phyloP scores from a whole-genome alignment of 2,797 vertebrate genomes.

The Euthynnus affinis region DNA sequence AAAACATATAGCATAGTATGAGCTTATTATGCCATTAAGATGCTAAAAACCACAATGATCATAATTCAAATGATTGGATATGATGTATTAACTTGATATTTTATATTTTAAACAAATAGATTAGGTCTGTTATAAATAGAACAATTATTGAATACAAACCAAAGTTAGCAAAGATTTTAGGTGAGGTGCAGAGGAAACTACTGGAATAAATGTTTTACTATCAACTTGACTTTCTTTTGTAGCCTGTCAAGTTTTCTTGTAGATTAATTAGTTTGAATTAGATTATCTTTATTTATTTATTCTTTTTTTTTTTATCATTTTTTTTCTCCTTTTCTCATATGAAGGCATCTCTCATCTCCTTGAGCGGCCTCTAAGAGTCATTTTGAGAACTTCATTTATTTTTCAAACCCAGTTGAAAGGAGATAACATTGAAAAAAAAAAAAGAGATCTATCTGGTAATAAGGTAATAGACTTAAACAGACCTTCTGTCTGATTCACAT shows the following conservation, averaged over 20 bases:
- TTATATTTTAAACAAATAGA: not conserved
- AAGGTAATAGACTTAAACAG: not conserved
- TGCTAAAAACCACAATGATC: not conserved
- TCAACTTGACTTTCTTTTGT: too few relatives aligned
- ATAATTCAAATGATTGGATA: not conserved
- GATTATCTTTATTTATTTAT: not conserved
- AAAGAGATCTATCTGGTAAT: not conserved
- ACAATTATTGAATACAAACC: not conserved
- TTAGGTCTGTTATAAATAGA: not conserved
- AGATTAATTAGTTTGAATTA: too few relatives aligned
- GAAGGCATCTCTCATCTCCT: not conserved
- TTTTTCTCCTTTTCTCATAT: too few relatives aligned
- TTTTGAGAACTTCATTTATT: not conserved
- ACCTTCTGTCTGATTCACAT: too few relatives aligned
- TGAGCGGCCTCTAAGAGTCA: not conserved
- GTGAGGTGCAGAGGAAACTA: not conserved
- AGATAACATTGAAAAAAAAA: not conserved
- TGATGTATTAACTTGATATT: not conserved
- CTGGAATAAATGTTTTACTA: not conserved
- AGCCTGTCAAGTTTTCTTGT: not conserved
- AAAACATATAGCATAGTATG: slow-evolving; percentile 19
- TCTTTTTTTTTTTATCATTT: not conserved
- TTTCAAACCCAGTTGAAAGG: not conserved
- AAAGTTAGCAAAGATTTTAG: too few relatives aligned
- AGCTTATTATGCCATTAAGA: rapidly evolving